These are phyloP conservation scores for Tetramorium simillimum DNA, from an alignment of 1,140 invertebrate species.

Conservation along the genomic window DNA sequence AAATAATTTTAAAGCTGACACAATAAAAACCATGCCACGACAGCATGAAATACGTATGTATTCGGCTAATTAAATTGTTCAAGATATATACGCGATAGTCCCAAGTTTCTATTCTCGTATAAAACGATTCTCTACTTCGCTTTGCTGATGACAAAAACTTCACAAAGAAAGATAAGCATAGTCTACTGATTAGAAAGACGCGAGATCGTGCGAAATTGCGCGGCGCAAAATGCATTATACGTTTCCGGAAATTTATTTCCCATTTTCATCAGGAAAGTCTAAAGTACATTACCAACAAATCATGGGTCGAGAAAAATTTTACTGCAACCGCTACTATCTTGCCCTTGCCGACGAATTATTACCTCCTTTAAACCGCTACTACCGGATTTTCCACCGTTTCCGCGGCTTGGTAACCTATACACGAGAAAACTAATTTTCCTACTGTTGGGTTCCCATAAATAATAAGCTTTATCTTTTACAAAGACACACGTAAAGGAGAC, in stretches of 20 bases:
- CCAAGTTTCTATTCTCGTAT: not conserved
- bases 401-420: constrained; percentile 10
- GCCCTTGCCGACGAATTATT: constrained; percentile 55
- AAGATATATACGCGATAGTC: constrained; percentile 13
- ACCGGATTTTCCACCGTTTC: constrained; percentile 50
- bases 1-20: constrained; percentile 18
- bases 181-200: constrained; percentile 60
- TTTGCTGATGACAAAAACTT: constrained; percentile 54
- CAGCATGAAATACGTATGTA: not conserved
- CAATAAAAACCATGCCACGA: not conserved
- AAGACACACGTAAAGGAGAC: constrained; percentile 8
- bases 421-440: constrained; percentile 46
- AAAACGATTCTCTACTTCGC: constrained; percentile 7
- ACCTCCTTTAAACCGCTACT: constrained; percentile 53
- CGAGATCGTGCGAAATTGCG: constrained; percentile 44
- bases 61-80: constrained; percentile 43
- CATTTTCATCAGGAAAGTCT: constrained; percentile 40
- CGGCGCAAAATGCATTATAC: constrained; percentile 60
- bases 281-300: constrained; percentile 66
- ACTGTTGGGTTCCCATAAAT: constrained; percentile 38
- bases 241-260: constrained; percentile 50
- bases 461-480: constrained; percentile 39
- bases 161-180: constrained; percentile 35
- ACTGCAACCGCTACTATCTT: constrained; percentile 62
- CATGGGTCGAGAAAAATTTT: constrained; percentile 63